Evolutionary conservation across 2,888 invertebrate species (phyloP).

Genomic region (Pegoplata infirma): DNA sequence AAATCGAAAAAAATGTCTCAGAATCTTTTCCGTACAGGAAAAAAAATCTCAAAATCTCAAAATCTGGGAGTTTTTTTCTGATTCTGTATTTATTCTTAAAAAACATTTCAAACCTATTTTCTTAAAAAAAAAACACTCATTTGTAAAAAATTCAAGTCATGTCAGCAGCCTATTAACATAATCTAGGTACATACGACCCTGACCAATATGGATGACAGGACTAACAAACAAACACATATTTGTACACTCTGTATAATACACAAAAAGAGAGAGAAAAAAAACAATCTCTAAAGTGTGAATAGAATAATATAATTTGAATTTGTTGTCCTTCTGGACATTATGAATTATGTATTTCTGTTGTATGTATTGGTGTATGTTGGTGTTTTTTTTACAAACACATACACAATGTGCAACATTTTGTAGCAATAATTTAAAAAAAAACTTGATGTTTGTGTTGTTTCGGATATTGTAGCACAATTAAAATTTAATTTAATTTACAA

Average conservation of each 20-base stretch:
- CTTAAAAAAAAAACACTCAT: too few species aligned
- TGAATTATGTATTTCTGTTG: background rate
- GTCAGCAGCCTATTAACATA: background rate
- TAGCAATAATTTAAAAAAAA: slow-evolving; percentile 33
- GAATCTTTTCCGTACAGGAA: too few species aligned
- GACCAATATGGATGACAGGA: background rate
- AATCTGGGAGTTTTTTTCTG: too few species aligned
- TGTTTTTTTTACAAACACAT: too few species aligned
- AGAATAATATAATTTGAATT: slow-evolving; percentile 21
- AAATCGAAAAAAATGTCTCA: too few species aligned
- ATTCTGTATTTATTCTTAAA: too few species aligned
- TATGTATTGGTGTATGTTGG: background rate
- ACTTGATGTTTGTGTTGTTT: background rate
- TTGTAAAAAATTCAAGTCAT: too few species aligned
- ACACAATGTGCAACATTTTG: slow-evolving; percentile 31
- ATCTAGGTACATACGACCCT: background rate
- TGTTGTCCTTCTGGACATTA: slow-evolving; percentile 17
- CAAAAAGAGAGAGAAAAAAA: background rate
- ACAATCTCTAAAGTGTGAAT: slow-evolving; percentile 11
- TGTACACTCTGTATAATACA: too few species aligned
- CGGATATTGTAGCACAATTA: slow-evolving; percentile 22
- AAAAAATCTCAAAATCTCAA: too few species aligned
- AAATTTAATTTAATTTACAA: slow-evolving; percentile 32
- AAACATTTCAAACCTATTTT: too few species aligned
- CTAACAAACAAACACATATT: background rate